Evolutionary conservation across 2,113 vertebrate species (phyloP).

Genomic region (Capra hircus): DNA sequence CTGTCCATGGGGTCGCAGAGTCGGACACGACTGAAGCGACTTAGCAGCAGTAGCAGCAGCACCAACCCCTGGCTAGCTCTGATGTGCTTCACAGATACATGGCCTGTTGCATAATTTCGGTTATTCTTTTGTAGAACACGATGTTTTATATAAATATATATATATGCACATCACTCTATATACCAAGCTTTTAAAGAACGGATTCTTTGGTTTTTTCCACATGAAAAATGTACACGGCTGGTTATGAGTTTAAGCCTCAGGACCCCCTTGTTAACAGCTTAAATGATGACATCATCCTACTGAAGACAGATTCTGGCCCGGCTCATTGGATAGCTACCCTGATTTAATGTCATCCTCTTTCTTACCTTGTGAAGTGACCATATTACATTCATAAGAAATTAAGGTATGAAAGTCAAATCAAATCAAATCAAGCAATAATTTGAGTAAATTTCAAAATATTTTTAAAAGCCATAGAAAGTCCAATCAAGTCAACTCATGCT

Average conservation of each 20-base stretch:
- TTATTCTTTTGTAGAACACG: not conserved
- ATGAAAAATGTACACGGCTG: not conserved
- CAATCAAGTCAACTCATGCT: not conserved
- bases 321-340: not conserved
- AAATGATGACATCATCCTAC: not conserved
- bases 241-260: not conserved
- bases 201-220: not conserved
- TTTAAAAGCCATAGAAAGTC: not conserved
- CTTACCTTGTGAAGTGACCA: not conserved
- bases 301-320: not conserved
- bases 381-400: not conserved
- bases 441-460: not conserved
- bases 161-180: not conserved
- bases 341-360: not conserved
- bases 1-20: too few relatives aligned
- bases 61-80: not conserved
- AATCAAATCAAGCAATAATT: not conserved
- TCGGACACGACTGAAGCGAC: too few relatives aligned
- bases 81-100: not conserved
- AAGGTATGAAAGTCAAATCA: not conserved
- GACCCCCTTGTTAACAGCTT: not conserved
- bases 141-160: not conserved
- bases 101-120: not conserved
- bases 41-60: too few relatives aligned
- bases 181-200: not conserved